Evolutionary conservation across 2,113 vertebrate genomes (phyloP), one percentile per base, ranked within the genome.

Genomic region (Labrus mixtus): DNA sequence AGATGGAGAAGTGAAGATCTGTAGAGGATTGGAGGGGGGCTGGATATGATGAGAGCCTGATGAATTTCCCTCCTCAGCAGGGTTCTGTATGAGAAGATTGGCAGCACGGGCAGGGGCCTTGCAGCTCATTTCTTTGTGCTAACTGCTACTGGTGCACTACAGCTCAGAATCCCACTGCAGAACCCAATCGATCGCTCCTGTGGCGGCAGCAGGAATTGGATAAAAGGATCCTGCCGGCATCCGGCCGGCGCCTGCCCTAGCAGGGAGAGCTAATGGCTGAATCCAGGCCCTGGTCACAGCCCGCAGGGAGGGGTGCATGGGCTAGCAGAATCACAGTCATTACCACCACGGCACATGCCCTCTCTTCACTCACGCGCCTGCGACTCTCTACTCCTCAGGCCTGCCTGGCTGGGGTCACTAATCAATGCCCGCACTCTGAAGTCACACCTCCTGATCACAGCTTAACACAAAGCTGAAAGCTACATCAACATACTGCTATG

Each of bases 111-210:
- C 90, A 90, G 92, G 91, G 93, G 94, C 91, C 92, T 73, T 79
- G 93, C 81, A 91, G 95, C 95, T 96, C 94, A 90, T 96, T 96
- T 97, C 95, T 95, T 94, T 93, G 90, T 59, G 91, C 93, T 96
- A 95, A 94, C 92, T 85, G 86, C 93, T 94, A 94, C 95, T 93
- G 93, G 93, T 85, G 85, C 84, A 80, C 83, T 81, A 91, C 87
- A 89, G 87, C 82, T 85, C 25, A 86, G 78, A 89, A 88, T 91
- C 94, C 92, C 90, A 93, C 94, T 93, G 93, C 89, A 95, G 87
- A 92, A 81, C 76, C 79, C 89, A 92, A 96, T 95, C 95, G 95
- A 97, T 96, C 93, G 96, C 94, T 85, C 94, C 95, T 87, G 92
- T 92, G 86, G 93, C 91, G 94, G 91, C 91, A 88, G 90, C 94